Percentiles rank a stretch among this genome's conserved stretches.
These are phyloP conservation scores for Apeira syringaria DNA, from an alignment of 2,888 invertebrate genomes.

Conservation along the genomic window DNA sequence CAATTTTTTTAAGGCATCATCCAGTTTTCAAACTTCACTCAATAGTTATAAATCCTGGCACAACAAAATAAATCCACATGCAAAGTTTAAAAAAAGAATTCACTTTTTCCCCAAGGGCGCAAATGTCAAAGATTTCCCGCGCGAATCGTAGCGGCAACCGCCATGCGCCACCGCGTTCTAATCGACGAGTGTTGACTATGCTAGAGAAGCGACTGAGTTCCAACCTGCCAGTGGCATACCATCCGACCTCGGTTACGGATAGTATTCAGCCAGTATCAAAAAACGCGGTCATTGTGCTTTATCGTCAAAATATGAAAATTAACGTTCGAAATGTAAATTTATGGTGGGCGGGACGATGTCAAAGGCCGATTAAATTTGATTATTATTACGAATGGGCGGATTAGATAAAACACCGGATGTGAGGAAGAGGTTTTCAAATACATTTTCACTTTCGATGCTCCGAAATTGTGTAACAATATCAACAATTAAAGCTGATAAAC, in stretches of 20 bases:
- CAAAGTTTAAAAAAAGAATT: conserved; percentile 18
- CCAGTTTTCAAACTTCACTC: conserved; percentile 14
- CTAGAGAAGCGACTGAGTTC: conserved; percentile 22
- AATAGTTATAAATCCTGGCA: conserved; percentile 30
- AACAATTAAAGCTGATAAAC: neutral
- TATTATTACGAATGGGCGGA: conserved; percentile 20
- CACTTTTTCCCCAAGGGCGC: conserved; percentile 26
- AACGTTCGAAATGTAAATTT: conserved; percentile 16
- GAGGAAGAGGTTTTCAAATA: conserved; percentile 10
- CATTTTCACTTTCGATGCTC: conserved; percentile 18
- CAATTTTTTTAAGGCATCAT: conserved; percentile 19
- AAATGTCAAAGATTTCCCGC: conserved; percentile 29
- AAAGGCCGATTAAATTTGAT: conserved; percentile 18
- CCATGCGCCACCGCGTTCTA: conserved; percentile 18
- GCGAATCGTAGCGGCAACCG: conserved; percentile 21
- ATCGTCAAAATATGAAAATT: conserved; percentile 31
- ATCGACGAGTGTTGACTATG: conserved; percentile 28
- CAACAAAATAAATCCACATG: conserved; percentile 22
- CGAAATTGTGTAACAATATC: neutral
- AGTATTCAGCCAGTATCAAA: conserved; percentile 22
- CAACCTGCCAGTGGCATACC: conserved; percentile 21
- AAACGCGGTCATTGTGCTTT: conserved; percentile 33
- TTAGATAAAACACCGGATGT: conserved; percentile 18
- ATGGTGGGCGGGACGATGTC: conserved; percentile 19
- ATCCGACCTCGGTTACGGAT: conserved; percentile 24